Conservation (phyloP, 2,888 invertebrate genomes). For the Portevinia maculata region DNA sequence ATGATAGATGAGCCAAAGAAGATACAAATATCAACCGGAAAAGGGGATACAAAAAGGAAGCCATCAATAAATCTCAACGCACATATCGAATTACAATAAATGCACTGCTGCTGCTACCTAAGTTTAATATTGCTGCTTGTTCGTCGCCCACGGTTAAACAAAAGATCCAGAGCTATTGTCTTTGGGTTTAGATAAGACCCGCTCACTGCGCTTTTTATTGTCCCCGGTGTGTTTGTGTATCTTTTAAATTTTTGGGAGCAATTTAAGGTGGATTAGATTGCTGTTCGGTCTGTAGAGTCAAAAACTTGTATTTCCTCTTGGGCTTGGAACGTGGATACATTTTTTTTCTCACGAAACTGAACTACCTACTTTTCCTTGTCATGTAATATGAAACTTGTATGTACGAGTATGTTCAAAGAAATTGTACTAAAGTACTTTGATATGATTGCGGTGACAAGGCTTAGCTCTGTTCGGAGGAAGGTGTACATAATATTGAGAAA, state of each 20-base stretch:
- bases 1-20: conserved; percentile 34
- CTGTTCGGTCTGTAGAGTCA: conserved; percentile 27
- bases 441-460: conserved; percentile 27
- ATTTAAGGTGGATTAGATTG: conserved; percentile 64
- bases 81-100: conserved; percentile 29
- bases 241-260: conserved; percentile 48
- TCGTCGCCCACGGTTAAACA: conserved; percentile 49
- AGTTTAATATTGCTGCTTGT: background rate
- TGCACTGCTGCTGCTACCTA: background rate
- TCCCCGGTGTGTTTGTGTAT: conserved; percentile 19
- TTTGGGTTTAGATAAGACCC: conserved; percentile 6
- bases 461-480: background rate
- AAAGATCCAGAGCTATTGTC: conserved; percentile 7
- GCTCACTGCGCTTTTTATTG: conserved; percentile 42
- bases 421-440: conserved; percentile 9
- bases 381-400: conserved; percentile 43
- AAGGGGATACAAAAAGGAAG: conserved; percentile 45
- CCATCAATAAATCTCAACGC: conserved; percentile 64
- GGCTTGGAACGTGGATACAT: background rate
- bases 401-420: conserved; percentile 26
- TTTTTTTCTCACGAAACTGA: conserved; percentile 65
- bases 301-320: conserved; percentile 42
- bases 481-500: background rate
- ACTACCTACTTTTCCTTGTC: conserved; percentile 64
- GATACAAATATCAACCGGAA: conserved; percentile 33